phyloP scores from a whole-genome alignment of 2,797 vertebrate species.

The Graptemys geographica region DNA sequence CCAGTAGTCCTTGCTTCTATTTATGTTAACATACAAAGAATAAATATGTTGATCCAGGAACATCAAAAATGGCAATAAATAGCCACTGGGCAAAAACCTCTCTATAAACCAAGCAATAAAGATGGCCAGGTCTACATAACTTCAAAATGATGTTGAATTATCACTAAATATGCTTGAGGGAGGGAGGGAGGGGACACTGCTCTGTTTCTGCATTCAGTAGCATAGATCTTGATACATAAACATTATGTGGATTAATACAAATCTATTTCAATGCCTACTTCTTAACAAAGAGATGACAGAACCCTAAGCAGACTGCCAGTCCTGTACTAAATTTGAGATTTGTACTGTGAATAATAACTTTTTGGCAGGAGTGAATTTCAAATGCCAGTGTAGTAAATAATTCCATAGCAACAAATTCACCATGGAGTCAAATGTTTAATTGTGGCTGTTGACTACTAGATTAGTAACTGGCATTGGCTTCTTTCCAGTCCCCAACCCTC shows the following conservation, averaged over 20 bases:
- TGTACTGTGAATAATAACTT: neutral
- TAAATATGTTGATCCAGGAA: neutral
- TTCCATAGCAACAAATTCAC: conserved; percentile 14
- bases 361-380: conserved; percentile 6
- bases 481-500: neutral
- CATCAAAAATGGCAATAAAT: neutral
- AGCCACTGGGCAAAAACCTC: neutral
- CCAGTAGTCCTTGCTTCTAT: neutral
- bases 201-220: neutral
- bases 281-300: neutral
- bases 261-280: neutral
- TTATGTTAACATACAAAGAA: neutral
- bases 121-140: neutral
- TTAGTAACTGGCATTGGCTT: neutral
- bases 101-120: neutral
- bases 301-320: accelerated
- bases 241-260: neutral
- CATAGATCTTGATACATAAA: neutral
- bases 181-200: neutral
- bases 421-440: neutral
- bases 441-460: neutral
- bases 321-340: neutral
- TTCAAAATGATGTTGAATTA: neutral
- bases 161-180: neutral
- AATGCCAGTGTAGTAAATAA: neutral